Base-by-base conservation (phyloP, 2,888 invertebrate species). In the Drosophila imparisetae region DNA sequence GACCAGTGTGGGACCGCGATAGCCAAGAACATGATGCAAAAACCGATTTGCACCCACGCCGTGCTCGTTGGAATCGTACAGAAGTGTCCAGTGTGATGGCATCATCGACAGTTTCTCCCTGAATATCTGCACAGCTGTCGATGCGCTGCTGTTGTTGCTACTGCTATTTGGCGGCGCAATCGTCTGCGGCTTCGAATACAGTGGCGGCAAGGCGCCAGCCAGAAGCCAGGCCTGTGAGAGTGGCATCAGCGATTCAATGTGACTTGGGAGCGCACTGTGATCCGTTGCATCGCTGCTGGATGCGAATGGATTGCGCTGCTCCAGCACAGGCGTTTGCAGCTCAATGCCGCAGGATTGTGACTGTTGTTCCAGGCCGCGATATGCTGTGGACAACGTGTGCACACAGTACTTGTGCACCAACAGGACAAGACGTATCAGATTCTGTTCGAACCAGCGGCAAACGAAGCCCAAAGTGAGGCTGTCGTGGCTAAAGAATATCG, bases 11-110 rank as follows among this genome's bases (percentile, higher is more conserved):
- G 96, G 95, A 0, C 96, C 96, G 60, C 95, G 90, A 75, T 93
- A 93, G 7, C 93, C 93, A 27, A 97, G 94, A 6, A 98, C 96
- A 93, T 98, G 98, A 91, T 98, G 97, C 83, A 97, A 93, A 93
- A 98, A 98, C 81, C 97, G 94, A 94, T 98, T 98, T 65, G 96
- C 95, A 32, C 98, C 98, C n/a, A 96, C 93, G 0, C 98, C 98
- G 93, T 98, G 97, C 71, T 96, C 95, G 84, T 95, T 95, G 64
- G 97, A 96, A 88, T 96, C 95, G 94, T 98, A 98, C 60, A 98
- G 93, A 72, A 96, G 94, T 61, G 95, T 95, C 98, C 98, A 98
- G 93, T 97, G 97, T 66, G 96, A 96, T 2, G 96, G 96, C 83
- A 96, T 94, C 80, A 95, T 94, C 81, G 95, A 95, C 27, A 96